phyloP scores from a whole-genome alignment of 2,888 invertebrate genomes.

The Tridacna crocea region DNA sequence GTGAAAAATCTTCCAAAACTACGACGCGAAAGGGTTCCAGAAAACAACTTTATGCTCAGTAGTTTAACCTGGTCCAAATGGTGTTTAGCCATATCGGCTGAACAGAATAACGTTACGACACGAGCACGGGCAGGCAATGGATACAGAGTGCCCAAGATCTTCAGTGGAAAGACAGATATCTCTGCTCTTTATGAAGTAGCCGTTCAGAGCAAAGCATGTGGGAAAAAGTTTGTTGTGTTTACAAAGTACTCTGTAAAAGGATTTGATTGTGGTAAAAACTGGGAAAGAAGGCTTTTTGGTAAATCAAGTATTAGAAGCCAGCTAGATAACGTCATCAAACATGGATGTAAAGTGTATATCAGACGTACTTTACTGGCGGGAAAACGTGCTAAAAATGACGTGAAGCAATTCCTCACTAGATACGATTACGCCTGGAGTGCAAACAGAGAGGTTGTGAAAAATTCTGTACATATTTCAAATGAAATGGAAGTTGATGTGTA shows the following conservation, averaged over 20 bases:
- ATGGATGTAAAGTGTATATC: conserved; percentile 57
- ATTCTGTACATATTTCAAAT: conserved; percentile 37
- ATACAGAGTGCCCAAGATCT: conserved; percentile 55
- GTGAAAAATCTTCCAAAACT: conserved; percentile 43
- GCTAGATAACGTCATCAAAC: conserved; percentile 58
- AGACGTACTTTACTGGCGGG: conserved; percentile 50
- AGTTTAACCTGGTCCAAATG: conserved; percentile 65
- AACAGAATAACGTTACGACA: conserved; percentile 25
- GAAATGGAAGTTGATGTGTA: conserved; percentile 30
- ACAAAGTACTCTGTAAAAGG: conserved; percentile 55
- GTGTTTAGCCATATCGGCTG: conserved; percentile 57
- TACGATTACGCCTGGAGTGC: conserved; percentile 66
- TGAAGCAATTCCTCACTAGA: conserved; percentile 39
- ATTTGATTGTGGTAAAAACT: conserved; percentile 39
- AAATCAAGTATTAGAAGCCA: conserved; percentile 51
- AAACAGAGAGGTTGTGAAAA: conserved; percentile 38
- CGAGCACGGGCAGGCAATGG: conserved; percentile 54
- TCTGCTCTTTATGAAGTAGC: conserved; percentile 68
- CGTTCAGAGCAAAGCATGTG: conserved; percentile 50
- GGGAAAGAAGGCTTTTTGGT: conserved; percentile 64
- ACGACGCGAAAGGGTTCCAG: conserved; percentile 61
- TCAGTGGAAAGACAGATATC: conserved; percentile 55
- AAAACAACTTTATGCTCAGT: conserved; percentile 62
- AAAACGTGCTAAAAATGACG: conserved; percentile 35
- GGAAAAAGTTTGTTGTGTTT: conserved; percentile 62